A percentile compares a stretch with the other conserved stretches of the same genome.
Evolutionary conservation across 2,797 vertebrate species (phyloP).

Genomic region (Rhincodon typus): DNA sequence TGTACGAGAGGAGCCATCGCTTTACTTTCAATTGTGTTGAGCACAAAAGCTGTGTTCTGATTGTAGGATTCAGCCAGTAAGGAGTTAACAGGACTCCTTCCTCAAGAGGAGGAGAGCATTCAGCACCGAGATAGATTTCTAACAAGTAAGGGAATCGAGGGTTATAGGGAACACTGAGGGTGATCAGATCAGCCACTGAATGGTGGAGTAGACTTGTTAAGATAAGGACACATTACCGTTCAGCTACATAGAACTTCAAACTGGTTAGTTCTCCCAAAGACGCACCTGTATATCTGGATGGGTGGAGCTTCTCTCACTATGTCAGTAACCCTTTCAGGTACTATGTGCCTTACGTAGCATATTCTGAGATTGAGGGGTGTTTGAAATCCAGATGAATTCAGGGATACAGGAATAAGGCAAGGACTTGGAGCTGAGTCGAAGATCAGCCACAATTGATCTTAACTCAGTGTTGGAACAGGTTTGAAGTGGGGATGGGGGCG

Average conservation of each 20-base stretch:
- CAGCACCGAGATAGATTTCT: background rate
- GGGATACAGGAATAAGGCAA: background rate
- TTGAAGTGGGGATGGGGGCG: background rate
- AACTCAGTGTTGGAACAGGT: background rate
- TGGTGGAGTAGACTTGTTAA: too few relatives aligned
- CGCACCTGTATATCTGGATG: too few relatives aligned
- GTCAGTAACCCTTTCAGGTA: too few relatives aligned
- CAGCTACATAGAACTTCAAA: too few relatives aligned
- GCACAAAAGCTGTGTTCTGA: background rate
- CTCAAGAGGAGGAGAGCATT: background rate
- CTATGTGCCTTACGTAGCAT: too few relatives aligned
- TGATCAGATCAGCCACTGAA: background rate
- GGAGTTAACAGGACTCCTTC: background rate
- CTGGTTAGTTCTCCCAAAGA: too few relatives aligned
- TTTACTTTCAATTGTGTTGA: background rate
- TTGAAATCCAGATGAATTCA: background rate
- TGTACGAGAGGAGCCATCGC: background rate
- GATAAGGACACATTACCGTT: too few relatives aligned
- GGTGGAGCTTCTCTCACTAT: too few relatives aligned
- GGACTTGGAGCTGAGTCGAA: background rate
- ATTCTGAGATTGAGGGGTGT: background rate
- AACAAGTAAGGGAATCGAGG: too few relatives aligned
- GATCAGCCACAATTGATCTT: background rate
- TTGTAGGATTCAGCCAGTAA: background rate
- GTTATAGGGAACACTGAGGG: too few relatives aligned